These are phyloP conservation scores for Hyles lineata DNA, from an alignment of 2,888 invertebrate genomes.

Conservation along the genomic window DNA sequence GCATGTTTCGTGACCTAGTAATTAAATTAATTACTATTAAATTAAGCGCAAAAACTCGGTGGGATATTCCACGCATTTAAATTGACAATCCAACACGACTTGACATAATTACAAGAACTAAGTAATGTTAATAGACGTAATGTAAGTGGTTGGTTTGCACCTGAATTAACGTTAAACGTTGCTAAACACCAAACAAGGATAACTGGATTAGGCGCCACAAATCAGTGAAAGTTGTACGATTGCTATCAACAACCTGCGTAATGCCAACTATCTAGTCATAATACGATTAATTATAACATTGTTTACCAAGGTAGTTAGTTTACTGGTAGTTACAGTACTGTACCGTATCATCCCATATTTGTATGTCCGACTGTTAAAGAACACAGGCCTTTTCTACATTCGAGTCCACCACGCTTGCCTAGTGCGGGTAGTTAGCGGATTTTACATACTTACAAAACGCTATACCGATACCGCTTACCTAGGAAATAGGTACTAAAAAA, in stretches of 20 bases:
- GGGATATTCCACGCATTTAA: not conserved
- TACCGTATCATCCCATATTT: too few relatives aligned
- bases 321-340: too few relatives aligned
- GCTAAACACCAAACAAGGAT: conserved; percentile 20
- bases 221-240: conserved; percentile 25
- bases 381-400: too few relatives aligned
- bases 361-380: too few relatives aligned
- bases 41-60: not conserved
- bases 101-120: conserved; percentile 6
- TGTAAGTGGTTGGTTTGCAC: conserved; percentile 15
- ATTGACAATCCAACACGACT: not conserved
- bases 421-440: too few relatives aligned
- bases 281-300: not conserved
- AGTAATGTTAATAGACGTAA: conserved; percentile 8
- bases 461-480: too few relatives aligned
- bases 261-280: not conserved
- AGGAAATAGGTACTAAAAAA: too few relatives aligned
- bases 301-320: not conserved
- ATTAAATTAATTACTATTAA: not conserved
- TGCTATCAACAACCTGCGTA: not conserved
- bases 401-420: too few relatives aligned
- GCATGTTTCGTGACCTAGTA: not conserved
- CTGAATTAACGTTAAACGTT: conserved; percentile 13
- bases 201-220: conserved; percentile 21
- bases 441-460: too few relatives aligned